phyloP scores from a whole-genome alignment of 2,113 vertebrate genomes.

The Pungitius pungitius region DNA sequence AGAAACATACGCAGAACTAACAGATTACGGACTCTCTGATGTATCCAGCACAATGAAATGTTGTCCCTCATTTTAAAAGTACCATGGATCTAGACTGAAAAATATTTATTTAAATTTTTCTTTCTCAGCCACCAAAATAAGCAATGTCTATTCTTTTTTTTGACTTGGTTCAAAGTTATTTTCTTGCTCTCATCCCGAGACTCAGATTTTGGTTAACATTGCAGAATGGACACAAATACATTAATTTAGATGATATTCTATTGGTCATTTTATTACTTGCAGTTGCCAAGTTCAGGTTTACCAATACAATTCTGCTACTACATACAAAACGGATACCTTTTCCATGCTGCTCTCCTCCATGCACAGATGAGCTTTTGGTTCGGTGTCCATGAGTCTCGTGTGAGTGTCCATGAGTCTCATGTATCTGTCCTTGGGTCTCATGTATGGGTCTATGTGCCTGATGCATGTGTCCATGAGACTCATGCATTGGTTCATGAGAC shows the following conservation, averaged over 20 bases:
- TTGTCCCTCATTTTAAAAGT: neutral
- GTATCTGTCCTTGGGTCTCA: constrained; percentile 6
- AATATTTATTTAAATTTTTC: too few relatives aligned
- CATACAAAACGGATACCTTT: neutral
- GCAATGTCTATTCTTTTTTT: neutral
- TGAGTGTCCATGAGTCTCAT: constrained; percentile 1
- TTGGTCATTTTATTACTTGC: neutral
- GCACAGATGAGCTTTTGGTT: neutral
- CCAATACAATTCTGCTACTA: neutral
- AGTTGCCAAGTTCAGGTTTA: neutral
- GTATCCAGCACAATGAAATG: neutral
- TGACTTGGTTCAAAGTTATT: neutral
- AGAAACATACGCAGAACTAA: constrained; percentile 17
- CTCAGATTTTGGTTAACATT: neutral
- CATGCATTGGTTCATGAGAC: neutral
- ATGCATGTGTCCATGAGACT: too few relatives aligned
- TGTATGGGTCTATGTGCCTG: constrained; percentile 17
- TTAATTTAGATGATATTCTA: neutral
- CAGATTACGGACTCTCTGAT: neutral
- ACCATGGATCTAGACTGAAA: too few relatives aligned
- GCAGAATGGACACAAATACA: neutral
- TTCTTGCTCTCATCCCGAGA: neutral
- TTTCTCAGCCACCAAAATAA: neutral
- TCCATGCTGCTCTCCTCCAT: neutral
- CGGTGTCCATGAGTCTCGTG: constrained; percentile 8